Conservation (phyloP, 2,113 vertebrate genomes). For the Naja naja region DNA sequence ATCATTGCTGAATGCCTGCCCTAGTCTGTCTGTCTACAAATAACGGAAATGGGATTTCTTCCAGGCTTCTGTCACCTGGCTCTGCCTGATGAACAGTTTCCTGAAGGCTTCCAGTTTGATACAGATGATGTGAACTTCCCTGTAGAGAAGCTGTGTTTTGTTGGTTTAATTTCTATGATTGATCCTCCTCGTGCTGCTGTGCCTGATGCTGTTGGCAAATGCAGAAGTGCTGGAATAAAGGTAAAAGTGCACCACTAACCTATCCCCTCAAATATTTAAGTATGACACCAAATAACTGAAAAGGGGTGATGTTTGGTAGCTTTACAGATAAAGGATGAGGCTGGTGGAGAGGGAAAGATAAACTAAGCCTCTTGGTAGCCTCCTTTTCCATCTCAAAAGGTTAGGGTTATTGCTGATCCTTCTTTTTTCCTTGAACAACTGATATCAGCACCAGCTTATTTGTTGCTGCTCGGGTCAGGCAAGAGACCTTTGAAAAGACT, state of each 20-base stretch:
- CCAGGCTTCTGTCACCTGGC: slow-evolving; percentile 77
- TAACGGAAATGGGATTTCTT: slow-evolving; percentile 10
- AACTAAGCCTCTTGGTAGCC: neutral
- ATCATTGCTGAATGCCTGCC: neutral
- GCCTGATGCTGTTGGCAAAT: slow-evolving; percentile 80
- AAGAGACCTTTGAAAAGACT: neutral
- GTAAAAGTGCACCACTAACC: slow-evolving; percentile 46
- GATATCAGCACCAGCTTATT: neutral
- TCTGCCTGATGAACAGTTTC: slow-evolving; percentile 77
- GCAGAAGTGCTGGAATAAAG: slow-evolving; percentile 80
- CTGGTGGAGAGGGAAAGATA: neutral
- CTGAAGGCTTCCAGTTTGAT: slow-evolving; percentile 78
- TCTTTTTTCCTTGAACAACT: neutral
- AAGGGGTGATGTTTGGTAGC: neutral
- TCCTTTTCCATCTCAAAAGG: neutral
- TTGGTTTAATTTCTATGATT: slow-evolving; percentile 82
- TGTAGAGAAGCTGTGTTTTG: slow-evolving; percentile 77
- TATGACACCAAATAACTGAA: neutral
- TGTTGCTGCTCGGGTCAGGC: neutral
- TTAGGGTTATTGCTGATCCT: neutral
- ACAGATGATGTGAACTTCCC: slow-evolving; percentile 77
- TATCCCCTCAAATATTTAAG: neutral
- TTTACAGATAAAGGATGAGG: neutral
- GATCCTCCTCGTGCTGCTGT: slow-evolving; percentile 80
- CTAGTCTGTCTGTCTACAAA: neutral